Percentiles rank a stretch among this genome's conserved stretches.
Evolutionary conservation across 2,888 invertebrate species (phyloP).

Genomic region (Hoplodrina blanda): DNA sequence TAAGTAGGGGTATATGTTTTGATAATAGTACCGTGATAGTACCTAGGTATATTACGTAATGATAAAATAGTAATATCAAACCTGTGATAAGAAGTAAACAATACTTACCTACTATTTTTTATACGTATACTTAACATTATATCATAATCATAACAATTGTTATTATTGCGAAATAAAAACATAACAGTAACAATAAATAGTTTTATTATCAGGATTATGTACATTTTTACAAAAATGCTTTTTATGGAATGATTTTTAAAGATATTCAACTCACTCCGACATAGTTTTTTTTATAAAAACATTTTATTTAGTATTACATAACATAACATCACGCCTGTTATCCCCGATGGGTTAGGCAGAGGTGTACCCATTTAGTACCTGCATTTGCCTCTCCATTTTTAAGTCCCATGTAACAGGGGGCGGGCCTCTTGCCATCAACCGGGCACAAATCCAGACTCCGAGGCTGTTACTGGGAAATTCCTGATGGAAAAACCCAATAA

Average conservation of each 20-base stretch:
- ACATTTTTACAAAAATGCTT: constrained; percentile 53
- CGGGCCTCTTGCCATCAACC: too few species aligned
- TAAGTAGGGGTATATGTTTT: constrained; percentile 8
- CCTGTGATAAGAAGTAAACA: constrained; percentile 55
- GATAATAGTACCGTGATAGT: too few species aligned
- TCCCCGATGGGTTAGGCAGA: too few species aligned
- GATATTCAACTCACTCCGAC: constrained; percentile 1
- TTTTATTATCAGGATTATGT: constrained; percentile 58
- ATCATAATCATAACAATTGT: constrained; percentile 8
- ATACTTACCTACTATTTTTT: constrained; percentile 7
- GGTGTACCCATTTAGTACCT: too few species aligned
- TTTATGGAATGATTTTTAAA: constrained; percentile 38
- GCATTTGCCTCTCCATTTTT: too few species aligned
- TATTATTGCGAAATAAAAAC: constrained; percentile 49
- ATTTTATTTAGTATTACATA: constrained; percentile 3
- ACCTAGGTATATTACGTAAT: constrained; percentile 6
- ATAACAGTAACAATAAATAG: constrained; percentile 54
- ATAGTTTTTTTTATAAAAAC: constrained; percentile 1
- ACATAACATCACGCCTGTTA: too few species aligned
- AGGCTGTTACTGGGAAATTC: too few species aligned
- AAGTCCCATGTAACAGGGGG: too few species aligned
- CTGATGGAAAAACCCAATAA: too few species aligned
- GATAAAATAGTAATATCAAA: constrained; percentile 31
- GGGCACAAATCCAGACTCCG: too few species aligned
- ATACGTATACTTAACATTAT: constrained; percentile 1